Conservation (phyloP, 2,888 invertebrate genomes). For the Dioctria rufipes region DNA sequence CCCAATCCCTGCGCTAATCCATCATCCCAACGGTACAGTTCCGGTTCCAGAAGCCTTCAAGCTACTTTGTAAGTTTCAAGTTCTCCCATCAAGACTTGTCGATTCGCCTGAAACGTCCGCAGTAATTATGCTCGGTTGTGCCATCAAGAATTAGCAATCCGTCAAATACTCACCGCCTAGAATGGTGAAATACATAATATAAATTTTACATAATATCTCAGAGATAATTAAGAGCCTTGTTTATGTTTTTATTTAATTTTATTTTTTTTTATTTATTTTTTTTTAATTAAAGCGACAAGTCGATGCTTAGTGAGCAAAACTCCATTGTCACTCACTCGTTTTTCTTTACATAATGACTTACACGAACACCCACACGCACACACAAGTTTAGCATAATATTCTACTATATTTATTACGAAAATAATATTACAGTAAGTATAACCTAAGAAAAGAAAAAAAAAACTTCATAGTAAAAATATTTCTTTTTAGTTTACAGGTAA, state of each 20-base stretch:
- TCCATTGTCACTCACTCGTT: background rate
- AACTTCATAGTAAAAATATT: conserved; percentile 25
- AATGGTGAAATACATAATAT: too few relatives aligned
- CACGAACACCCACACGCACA: background rate
- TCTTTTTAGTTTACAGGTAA: conserved; percentile 28
- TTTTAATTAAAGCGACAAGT: conserved; percentile 13
- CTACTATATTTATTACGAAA: conserved; percentile 8
- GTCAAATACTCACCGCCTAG: too few relatives aligned
- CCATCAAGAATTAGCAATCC: too few relatives aligned
- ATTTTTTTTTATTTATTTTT: background rate
- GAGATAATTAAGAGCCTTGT: too few relatives aligned
- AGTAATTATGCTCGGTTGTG: too few relatives aligned
- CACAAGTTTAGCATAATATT: conserved; percentile 1
- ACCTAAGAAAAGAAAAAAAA: background rate
- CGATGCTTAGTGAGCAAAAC: background rate
- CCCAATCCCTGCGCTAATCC: too few relatives aligned
- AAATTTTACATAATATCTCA: too few relatives aligned
- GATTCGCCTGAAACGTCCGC: too few relatives aligned
- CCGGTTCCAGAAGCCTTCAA: too few relatives aligned
- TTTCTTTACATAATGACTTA: conserved; percentile 3
- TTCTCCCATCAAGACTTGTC: too few relatives aligned
- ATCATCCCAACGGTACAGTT: too few relatives aligned
- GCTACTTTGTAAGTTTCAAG: too few relatives aligned
- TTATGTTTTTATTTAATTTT: background rate
- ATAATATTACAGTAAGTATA: conserved; percentile 28